Conservation (phyloP, 1,140 invertebrate species). For the Conus betulinus region DNA sequence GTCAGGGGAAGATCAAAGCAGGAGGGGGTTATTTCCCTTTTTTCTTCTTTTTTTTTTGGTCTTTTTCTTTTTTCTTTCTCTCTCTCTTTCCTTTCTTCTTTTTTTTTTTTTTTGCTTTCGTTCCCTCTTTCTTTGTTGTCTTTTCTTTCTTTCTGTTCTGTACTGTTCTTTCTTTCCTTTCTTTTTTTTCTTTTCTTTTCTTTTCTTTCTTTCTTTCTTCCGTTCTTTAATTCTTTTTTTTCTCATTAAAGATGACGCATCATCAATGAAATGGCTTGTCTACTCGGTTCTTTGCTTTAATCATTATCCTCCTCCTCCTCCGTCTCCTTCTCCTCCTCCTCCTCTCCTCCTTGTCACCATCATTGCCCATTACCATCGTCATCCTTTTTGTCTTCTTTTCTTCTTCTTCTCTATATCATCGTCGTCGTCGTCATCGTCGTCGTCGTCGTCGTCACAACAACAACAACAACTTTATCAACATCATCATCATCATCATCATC, state of each 20-base stretch:
- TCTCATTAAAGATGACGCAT: neutral
- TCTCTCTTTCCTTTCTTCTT: neutral
- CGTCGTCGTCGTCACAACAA: constrained; percentile 25
- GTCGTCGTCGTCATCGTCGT: constrained; percentile 18
- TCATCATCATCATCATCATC: constrained; percentile 38
- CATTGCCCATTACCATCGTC: neutral
- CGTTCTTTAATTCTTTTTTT: neutral
- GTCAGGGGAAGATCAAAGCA: too few relatives aligned
- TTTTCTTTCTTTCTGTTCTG: too few relatives aligned
- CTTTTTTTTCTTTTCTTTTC: neutral
- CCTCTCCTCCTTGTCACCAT: neutral
- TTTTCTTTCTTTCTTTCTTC: neutral
- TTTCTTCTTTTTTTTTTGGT: too few relatives aligned
- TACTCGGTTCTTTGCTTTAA: too few relatives aligned
- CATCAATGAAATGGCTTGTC: neutral
- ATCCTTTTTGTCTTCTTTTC: neutral
- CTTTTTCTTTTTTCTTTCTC: too few relatives aligned
- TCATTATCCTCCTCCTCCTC: too few relatives aligned
- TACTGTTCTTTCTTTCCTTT: neutral
- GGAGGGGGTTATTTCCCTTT: too few relatives aligned
- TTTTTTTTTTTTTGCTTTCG: neutral
- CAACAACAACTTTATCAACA: constrained; percentile 36
- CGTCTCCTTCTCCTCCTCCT: too few relatives aligned
- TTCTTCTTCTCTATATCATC: neutral
- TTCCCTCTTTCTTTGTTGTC: neutral